Evolutionary conservation across 2,113 vertebrate species (phyloP), one percentile per base, ranked within the genome.

Genomic region (Rutilus rutilus): DNA sequence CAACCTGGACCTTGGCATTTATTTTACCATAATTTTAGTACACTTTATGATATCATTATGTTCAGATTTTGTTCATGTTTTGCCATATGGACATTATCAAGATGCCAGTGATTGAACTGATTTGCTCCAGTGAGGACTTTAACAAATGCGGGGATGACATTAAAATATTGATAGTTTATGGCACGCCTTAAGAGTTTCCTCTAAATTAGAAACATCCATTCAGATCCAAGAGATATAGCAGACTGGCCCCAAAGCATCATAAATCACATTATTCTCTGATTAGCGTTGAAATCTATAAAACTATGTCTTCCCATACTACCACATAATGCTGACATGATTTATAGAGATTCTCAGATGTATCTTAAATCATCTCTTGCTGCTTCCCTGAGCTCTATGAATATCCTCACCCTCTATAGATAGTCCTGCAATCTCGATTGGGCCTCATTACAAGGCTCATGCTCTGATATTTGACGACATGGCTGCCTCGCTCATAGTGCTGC

Each of bases 391-490:
- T 64, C 84, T 86, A 74, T 88, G 60, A 86, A 86, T 86, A 83
- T 67, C 78, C 7, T 33, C 21, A 74, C 36, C 30, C 39, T 69
- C 73, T 84, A 60, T 42, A 60, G 42, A 84, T 80, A 81, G 42
- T 64, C 47, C 6, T 50, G 50, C 80, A 64, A 80, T 79, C 21
- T 74, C 45, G 85, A 65, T 78, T 78, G 57, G 60, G 78, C 62
- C n/a, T 78, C 30, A 79, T 39, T 57, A 74, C 50, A 12, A 75
- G 64, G n/a, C 50, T 86, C 54, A 59, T 65, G 81, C 59, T 81
- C 80, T 88, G 52, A 87, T 82, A 86, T 88, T 82, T 89, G 42
- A 78, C 60, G 12, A 50, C 86, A 85, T 79, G 30, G 21, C 65
- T 85, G 47, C 65, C 6, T 60, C 47, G 45, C 45, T 83, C 25